Base-by-base conservation (phyloP, 2,113 vertebrate species). In the Noctilio leporinus region DNA sequence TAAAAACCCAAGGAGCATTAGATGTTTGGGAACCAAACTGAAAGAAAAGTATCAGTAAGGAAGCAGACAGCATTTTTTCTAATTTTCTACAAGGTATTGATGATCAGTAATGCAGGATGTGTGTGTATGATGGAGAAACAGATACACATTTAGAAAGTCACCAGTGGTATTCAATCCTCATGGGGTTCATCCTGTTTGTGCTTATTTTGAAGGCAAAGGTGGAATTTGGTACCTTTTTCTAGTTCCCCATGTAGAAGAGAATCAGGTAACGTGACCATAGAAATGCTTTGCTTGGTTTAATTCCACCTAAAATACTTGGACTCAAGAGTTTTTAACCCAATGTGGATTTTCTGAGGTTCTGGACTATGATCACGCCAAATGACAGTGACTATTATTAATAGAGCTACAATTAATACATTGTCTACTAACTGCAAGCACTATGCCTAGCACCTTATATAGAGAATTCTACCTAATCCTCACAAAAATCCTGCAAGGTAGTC, bases 281-380 rank as follows among this genome's bases (percentile, higher is more conserved):
- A 72, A 51, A 22, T 69, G 45, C 10, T 73, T 89, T 9, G 35
- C 55, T n/a, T 69, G 83, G 69, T 38, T 93, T 38, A 22, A 19
- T 65, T 84, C 67, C 26, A 45, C 17, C 43, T 30, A 35, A 81
- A 38, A 45, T 14, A 53, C 11, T 7, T 22, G 26, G 62, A 40
- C 26, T 73, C 73, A 51, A 43, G 10, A 55, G 55, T 67, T 89
- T 89, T 86, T 78, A 91, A 91, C 15, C 22, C 51, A 2, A 16
- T 8, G 55, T 64, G 69, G 59, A 78, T 83, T 93, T 95, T 86
- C 95, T 82, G 83, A 72, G 64, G 53, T 40, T 76, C 73, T 73
- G 69, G 55, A 51, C n/a, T 64, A 9, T 16, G 55, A 72, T 43
- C 20, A 43, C 16, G 53, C 12, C 57, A 6, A 45, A 33, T 10